phyloP scores from a whole-genome alignment of 2,797 vertebrate species.

The Smutsia gigantea region DNA sequence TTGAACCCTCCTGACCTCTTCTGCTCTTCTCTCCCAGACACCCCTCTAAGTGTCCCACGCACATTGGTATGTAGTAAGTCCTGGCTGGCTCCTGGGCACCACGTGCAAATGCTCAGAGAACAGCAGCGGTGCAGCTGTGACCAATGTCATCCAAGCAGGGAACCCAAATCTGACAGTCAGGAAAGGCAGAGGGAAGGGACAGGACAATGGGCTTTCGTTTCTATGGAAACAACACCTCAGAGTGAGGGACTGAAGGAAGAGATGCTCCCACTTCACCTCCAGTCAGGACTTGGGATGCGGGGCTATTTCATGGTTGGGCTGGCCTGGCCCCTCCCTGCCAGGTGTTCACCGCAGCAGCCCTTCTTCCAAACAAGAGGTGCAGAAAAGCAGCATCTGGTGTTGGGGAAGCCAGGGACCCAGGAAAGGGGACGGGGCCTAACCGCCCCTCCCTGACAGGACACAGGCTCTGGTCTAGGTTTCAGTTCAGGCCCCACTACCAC shows the following conservation, averaged over 20 bases:
- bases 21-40: background rate
- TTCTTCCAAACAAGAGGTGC: constrained; percentile 52
- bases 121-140: background rate
- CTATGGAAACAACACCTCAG: constrained; percentile 75
- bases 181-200: constrained; percentile 40
- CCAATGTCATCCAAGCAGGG: background rate
- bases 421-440: background rate
- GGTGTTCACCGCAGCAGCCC: constrained; percentile 80
- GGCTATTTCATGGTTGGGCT: background rate
- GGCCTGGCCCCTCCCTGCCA: constrained; percentile 43
- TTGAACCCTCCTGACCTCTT: background rate
- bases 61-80: too few relatives aligned
- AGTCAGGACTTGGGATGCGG: constrained; percentile 40
- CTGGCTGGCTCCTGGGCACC: background rate
- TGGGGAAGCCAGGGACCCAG: background rate
- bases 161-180: background rate
- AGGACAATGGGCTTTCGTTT: constrained; percentile 61
- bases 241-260: constrained; percentile 40
- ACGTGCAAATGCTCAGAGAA: background rate
- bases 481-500: background rate
- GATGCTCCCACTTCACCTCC: constrained; percentile 39
- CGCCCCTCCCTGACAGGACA: background rate
- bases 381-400: background rate
- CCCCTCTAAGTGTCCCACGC: too few relatives aligned
- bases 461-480: background rate